A percentile compares a stretch with the other conserved stretches of the same genome.
Conservation (phyloP, 1,140 invertebrate species). For the Trachymyrmex cornetzi region DNA sequence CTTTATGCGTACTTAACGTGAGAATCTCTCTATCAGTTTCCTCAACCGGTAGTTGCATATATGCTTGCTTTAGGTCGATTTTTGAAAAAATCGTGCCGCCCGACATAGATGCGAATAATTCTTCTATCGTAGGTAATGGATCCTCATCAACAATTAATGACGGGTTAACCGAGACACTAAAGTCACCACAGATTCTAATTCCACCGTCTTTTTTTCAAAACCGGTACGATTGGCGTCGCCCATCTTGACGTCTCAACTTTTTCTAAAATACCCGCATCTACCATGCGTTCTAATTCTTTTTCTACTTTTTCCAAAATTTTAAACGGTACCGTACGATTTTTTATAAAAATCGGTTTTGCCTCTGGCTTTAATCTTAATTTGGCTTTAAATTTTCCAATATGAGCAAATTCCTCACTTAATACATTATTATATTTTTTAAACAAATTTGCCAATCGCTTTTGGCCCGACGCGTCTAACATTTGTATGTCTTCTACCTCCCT, state of each 20-base stretch:
- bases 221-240: neutral
- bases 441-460: too few relatives aligned
- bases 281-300: neutral
- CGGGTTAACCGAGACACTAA: neutral
- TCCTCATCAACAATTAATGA: neutral
- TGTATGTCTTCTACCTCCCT: too few relatives aligned
- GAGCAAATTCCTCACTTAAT: neutral
- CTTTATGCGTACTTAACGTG: too few relatives aligned
- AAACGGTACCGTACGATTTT: neutral
- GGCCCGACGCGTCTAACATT: too few relatives aligned
- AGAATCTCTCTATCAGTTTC: too few relatives aligned
- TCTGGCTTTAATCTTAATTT: slow-evolving; percentile 7
- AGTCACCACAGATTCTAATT: neutral
- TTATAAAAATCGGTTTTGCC: neutral
- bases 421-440: neutral
- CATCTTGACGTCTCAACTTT: neutral
- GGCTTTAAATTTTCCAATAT: neutral
- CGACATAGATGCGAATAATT: neutral
- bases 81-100: slow-evolving; percentile 11
- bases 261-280: neutral
- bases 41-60: neutral
- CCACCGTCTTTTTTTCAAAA: neutral
- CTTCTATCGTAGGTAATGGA: neutral
- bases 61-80: neutral
- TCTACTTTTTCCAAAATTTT: slow-evolving; percentile 8